Evolutionary conservation across 2,797 vertebrate genomes (phyloP), one percentile per base, ranked within the genome.

Genomic region (Phoxinus dragarum): DNA sequence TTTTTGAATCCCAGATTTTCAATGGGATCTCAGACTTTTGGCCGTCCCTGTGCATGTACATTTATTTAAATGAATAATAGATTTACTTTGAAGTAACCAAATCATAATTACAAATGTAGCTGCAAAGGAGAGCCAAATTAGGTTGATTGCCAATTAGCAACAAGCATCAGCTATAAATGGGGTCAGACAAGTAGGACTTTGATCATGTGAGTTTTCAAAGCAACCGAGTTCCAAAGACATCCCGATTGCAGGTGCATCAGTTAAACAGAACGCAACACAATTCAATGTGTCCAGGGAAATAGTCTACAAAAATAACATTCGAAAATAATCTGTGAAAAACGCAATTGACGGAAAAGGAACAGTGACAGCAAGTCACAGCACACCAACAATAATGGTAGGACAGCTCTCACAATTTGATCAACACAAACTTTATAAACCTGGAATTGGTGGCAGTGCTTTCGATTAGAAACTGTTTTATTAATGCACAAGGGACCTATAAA

Each of bases 181-280:
- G n/a, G 73, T 89, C 87, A 88, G 84, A 82, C 84, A 81, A 86
- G 86, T 82, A 64, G 34, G 40, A 56, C 84, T 92, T 91, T 91
- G 90, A 92, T 61, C 56, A 61, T 91, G 87, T 6, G n/a, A 52
- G 84, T 78, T 86, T 88, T 91, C 89, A 91, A 90, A 90, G 87
- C 75, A 79, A 68, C 72, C 88, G 79, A 88, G 80, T 68, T 75
- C 10, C 67, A 84, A 86, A 83, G 31, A 76, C 31, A 66, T 31
- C 74, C 72, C 61, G 80, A 88, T 78, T 91, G 89, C 91, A 93
- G 89, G 91, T 90, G 91, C 61, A 68, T 77, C 21, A 88, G 82
- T 91, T 88, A 88, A 82, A 84, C 86, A 23, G 79, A 82, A 81
- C 68, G 74, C 42, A 74, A 69, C 49, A 88, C 86, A 89, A 87